Evolutionary conservation across 2,888 invertebrate species (phyloP), one percentile per base, ranked within the genome.

Genomic region (Rotaria macrura): DNA sequence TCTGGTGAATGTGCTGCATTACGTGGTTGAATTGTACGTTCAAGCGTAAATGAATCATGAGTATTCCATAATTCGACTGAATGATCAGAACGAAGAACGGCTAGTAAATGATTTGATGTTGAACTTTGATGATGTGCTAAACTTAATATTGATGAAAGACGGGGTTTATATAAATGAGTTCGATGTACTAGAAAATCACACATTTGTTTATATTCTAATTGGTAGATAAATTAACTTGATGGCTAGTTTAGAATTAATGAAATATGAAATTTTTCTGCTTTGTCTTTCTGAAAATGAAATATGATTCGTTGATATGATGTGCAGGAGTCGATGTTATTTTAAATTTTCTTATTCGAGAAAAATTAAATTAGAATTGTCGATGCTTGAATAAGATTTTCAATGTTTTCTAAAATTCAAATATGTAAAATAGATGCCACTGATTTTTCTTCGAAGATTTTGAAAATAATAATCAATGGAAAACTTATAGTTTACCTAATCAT

Each of bases 31-130:
- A 79, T 79, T 23, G 74, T 79, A 38, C 74, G 74, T 23, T 79
- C 74, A 43, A 79, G 43, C 29, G 74, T 79, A 43, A 79, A 79
- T 25, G 38, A 79, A 79, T 79, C 74, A 43, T 79, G 74, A 25
- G 25, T 43, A 79, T 79, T 79, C 74, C 74, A 79, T 79, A 79
- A 43, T 79, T 79, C 74, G 12, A 79, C 43, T 7, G 74, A 79
- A 79, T 43, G 43, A 79, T 79, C 74, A 79, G 38, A 43, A 43
- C 74, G 74, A 43, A 79, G 43, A 12, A 79, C 74, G 7, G 74
- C 74, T 79, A 79, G 25, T 9, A 38, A n/a, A 23, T 79, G 74
- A 79, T 43, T 79, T 43, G 38, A 25, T 43, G 74, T 43, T 43
- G 38, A 38, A 79, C 23, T 43, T 40, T 43, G 43, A 25, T 38